Evolutionary conservation across 35 echinoderm and acorn worm species (phyloP).

Genomic region (Nesometra sesokonis): DNA sequence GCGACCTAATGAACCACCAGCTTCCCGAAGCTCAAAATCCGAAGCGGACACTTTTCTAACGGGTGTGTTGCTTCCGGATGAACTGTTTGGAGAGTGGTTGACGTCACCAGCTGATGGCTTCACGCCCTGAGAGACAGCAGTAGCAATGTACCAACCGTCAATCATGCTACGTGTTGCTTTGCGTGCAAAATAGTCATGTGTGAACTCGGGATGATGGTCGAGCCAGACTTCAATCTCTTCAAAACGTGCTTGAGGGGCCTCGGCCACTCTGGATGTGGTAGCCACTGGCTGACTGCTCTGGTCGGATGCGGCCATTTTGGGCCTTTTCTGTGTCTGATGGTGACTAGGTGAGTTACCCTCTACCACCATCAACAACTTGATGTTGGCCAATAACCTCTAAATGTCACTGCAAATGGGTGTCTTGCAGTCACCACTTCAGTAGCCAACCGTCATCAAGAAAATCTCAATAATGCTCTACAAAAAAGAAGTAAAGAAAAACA

Average conservation of each 20-base stretch:
- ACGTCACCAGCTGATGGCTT: conserved; percentile 76
- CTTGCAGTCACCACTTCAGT: too few relatives aligned
- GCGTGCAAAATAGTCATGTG: conserved; percentile 95
- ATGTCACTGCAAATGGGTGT: background rate
- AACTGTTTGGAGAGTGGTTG: conserved; percentile 76
- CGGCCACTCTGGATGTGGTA: background rate
- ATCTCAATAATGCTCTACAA: background rate
- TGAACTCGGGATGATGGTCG: conserved; percentile 77
- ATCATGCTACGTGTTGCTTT: conserved; percentile 96
- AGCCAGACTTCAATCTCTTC: conserved; percentile 89
- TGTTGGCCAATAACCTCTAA: background rate
- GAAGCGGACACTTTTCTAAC: conserved; percentile 96
- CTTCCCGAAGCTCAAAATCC: conserved; percentile 88
- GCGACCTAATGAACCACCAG: conserved; percentile 74
- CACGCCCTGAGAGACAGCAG: conserved; percentile 80
- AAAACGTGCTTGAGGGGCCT: conserved; percentile 41
- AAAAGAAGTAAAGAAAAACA: background rate
- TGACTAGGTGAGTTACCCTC: background rate
- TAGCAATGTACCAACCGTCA: conserved; percentile 97
- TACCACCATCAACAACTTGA: background rate
- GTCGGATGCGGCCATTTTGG: background rate
- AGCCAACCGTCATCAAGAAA: background rate
- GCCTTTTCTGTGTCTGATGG: background rate
- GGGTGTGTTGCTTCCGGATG: conserved; percentile 95
- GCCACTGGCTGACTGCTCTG: background rate